Conservation (phyloP, 2,888 invertebrate genomes). For the Hydroisotoma schaefferi region DNA sequence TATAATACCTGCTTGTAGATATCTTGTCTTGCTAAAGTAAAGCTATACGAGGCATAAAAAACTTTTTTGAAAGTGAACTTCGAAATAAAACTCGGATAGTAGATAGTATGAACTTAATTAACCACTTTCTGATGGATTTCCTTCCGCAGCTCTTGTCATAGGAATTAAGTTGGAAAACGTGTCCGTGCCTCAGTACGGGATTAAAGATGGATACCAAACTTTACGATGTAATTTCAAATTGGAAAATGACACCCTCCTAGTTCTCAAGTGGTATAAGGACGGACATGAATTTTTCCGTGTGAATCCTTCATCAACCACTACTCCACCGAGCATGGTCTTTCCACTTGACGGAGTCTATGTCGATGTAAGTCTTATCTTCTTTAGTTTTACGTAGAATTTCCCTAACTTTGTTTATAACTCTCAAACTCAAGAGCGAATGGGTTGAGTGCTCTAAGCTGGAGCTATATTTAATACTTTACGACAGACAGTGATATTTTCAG, state of each 20-base stretch:
- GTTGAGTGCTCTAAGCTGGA: too few species aligned
- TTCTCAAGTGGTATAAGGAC: conserved; percentile 36
- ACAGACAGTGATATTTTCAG: too few species aligned
- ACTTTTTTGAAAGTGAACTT: too few species aligned
- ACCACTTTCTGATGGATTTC: conserved; percentile 1
- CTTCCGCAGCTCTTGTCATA: conserved; percentile 21
- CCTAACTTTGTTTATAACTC: too few species aligned
- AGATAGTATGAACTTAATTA: conserved; percentile 13
- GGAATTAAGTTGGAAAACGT: conserved; percentile 37
- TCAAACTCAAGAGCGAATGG: too few species aligned
- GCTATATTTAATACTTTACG: too few species aligned
- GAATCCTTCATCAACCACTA: not conserved
- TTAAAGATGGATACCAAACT: conserved; percentile 20
- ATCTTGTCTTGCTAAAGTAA: too few species aligned
- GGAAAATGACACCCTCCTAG: conserved; percentile 30
- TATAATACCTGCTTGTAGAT: too few species aligned
- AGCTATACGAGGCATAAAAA: too few species aligned
- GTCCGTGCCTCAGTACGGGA: conserved; percentile 28
- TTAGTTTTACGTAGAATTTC: not conserved
- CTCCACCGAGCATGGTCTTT: not conserved
- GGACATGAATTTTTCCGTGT: conserved; percentile 30
- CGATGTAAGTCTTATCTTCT: not conserved
- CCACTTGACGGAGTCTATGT: not conserved
- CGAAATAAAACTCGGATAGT: not conserved
- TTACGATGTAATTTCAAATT: conserved; percentile 34